Conservation (phyloP, 2,113 vertebrate species). For the Pelusios castaneus region DNA sequence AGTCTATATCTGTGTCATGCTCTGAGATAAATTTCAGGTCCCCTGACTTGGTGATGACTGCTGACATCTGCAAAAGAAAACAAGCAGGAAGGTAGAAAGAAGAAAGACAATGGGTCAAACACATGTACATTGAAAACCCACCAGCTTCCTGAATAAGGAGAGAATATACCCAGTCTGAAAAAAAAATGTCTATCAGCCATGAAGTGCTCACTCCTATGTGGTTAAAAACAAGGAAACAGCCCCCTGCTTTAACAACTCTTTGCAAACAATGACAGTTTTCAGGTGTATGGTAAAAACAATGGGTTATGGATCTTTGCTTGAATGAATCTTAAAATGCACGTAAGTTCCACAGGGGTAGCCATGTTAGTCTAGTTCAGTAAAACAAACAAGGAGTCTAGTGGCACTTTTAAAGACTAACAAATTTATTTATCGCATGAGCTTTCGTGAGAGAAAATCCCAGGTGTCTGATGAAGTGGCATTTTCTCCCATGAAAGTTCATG, state of each 20-base stretch:
- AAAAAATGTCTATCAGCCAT: slow-evolving; percentile 59
- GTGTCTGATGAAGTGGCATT: too few species aligned
- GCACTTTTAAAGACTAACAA: too few species aligned
- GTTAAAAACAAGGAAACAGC: slow-evolving; percentile 73
- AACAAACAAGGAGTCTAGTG: too few species aligned
- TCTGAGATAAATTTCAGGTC: slow-evolving; percentile 81
- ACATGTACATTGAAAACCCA: slow-evolving; percentile 69
- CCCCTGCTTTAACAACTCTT: neutral
- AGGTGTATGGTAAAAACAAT: slow-evolving; percentile 37
- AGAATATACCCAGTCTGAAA: slow-evolving; percentile 67
- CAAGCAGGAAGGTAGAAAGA: slow-evolving; percentile 51
- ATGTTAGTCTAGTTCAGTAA: too few species aligned
- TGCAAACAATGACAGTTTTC: slow-evolving; percentile 56
- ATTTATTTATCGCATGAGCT: too few species aligned
- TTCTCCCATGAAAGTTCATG: too few species aligned
- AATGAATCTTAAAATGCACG: slow-evolving; percentile 9
- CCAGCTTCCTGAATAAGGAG: slow-evolving; percentile 69
- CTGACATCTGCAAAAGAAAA: slow-evolving; percentile 80
- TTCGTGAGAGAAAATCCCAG: too few species aligned
- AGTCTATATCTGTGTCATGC: slow-evolving; percentile 78
- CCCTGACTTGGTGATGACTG: slow-evolving; percentile 79
- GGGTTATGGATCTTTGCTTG: slow-evolving; percentile 2
- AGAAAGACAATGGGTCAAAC: slow-evolving; percentile 46
- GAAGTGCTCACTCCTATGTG: slow-evolving; percentile 61
- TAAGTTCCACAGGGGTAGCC: too few species aligned